Conservation (phyloP, 1,140 invertebrate genomes). For the Lepidotrigona ventralis region DNA sequence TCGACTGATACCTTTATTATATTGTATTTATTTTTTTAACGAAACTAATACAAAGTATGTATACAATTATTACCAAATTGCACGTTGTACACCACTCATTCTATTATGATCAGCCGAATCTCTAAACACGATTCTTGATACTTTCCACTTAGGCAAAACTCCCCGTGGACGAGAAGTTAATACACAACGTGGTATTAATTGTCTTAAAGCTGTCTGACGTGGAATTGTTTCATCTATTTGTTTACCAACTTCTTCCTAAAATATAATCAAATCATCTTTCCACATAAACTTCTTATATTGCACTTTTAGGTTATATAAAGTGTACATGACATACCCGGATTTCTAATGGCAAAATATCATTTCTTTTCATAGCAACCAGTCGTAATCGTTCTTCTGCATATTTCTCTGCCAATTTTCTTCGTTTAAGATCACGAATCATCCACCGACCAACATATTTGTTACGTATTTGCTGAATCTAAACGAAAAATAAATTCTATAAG, state of each 20-base stretch:
- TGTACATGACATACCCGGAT: constrained; percentile 81
- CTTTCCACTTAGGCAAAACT: constrained; percentile 86
- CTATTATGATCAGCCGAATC: constrained; percentile 95
- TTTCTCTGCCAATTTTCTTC: constrained; percentile 86
- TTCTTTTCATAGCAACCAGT: constrained; percentile 88
- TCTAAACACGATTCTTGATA: constrained; percentile 94
- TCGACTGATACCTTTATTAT: neutral
- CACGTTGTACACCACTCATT: constrained; percentile 91
- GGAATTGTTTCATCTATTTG: constrained; percentile 82
- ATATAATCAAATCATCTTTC: neutral
- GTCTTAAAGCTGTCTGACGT: constrained; percentile 84
- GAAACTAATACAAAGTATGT: neutral
- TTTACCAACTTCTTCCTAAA: constrained; percentile 23
- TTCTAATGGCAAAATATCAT: constrained; percentile 90
- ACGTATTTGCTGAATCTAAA: constrained; percentile 84
- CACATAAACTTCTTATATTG: neutral
- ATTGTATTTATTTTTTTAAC: neutral
- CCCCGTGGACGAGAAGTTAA: constrained; percentile 90
- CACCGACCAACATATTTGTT: constrained; percentile 35
- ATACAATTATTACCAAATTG: constrained; percentile 86
- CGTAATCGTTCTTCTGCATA: constrained; percentile 86
- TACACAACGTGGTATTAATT: constrained; percentile 87
- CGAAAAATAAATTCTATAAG: neutral
- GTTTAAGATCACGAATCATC: constrained; percentile 86
- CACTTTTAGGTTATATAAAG: constrained; percentile 11